These are phyloP conservation scores for Cataglyphis livida DNA, from an alignment of 2,888 invertebrate species.

Conservation along the genomic window DNA sequence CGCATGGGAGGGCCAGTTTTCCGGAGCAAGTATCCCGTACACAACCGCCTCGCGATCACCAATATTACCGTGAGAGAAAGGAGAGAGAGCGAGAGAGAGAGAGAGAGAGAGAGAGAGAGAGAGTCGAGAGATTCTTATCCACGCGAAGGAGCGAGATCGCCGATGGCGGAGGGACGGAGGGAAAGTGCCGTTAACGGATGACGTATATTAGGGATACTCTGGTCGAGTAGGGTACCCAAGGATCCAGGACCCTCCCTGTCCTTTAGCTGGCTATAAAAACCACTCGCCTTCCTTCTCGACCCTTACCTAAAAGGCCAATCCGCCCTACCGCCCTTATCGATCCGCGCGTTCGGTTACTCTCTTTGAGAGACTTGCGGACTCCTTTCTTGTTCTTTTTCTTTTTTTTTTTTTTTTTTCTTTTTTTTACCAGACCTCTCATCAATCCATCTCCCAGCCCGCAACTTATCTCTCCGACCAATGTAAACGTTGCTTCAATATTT, in stretches of 20 bases:
- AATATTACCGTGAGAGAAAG: slow-evolving; percentile 59
- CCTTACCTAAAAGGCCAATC: slow-evolving; percentile 85
- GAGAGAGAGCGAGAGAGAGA: slow-evolving; percentile 49
- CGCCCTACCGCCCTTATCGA: slow-evolving; percentile 82
- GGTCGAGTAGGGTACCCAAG: slow-evolving; percentile 84
- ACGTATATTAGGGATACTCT: slow-evolving; percentile 86
- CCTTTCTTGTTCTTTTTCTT: slow-evolving; percentile 26
- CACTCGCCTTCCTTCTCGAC: slow-evolving; percentile 84
- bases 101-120: background rate
- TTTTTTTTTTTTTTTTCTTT: background rate
- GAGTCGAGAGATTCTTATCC: slow-evolving; percentile 65
- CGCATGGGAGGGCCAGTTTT: slow-evolving; percentile 54
- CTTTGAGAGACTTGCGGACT: slow-evolving; percentile 59
- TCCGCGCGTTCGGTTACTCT: slow-evolving; percentile 78
- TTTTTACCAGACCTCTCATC: slow-evolving; percentile 44
- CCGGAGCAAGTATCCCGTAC: slow-evolving; percentile 50
- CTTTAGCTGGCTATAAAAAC: slow-evolving; percentile 85
- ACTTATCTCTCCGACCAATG: slow-evolving; percentile 41
- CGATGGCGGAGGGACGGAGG: slow-evolving; percentile 57
- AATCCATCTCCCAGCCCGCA: slow-evolving; percentile 39
- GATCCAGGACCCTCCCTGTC: slow-evolving; percentile 82
- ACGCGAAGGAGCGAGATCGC: slow-evolving; percentile 64
- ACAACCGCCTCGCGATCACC: slow-evolving; percentile 64
- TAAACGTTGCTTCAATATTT: slow-evolving; percentile 1
- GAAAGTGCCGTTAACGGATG: slow-evolving; percentile 84